Percentiles rank a stretch among this genome's conserved stretches.
phyloP scores from a whole-genome alignment of 2,888 invertebrate genomes.

The Acanthopleura granulata region DNA sequence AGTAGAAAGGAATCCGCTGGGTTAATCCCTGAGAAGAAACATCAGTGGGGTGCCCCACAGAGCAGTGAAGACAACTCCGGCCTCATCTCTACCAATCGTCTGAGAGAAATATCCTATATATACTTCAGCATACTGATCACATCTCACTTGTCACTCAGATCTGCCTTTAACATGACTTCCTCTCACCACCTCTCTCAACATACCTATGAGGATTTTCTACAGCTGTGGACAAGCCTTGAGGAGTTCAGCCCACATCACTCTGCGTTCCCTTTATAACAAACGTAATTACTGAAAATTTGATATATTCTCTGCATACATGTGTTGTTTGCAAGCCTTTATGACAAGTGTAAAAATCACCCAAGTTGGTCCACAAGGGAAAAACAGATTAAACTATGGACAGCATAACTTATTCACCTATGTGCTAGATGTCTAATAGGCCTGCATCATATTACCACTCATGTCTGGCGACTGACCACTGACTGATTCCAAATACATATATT shows the following conservation, averaged over 20 bases:
- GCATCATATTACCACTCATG: too few species aligned
- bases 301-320: too few species aligned
- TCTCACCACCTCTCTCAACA: background rate
- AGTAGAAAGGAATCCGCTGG: background rate
- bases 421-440: too few species aligned
- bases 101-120: background rate
- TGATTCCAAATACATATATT: too few species aligned
- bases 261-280: background rate
- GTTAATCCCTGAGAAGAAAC: background rate
- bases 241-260: background rate
- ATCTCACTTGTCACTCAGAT: background rate
- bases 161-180: background rate
- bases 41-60: background rate
- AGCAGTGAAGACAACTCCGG: slow-evolving; percentile 13
- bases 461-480: too few species aligned
- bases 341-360: too few species aligned
- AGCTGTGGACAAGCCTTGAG: background rate
- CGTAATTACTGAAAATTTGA: too few species aligned
- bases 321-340: too few species aligned
- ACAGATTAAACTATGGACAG: too few species aligned
- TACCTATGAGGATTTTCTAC: background rate
- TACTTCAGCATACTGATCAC: background rate
- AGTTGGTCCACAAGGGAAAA: too few species aligned
- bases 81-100: background rate
- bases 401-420: too few species aligned